Percentiles rank a stretch among this genome's conserved stretches.
Conservation (phyloP, 2,888 invertebrate genomes). For the Eupithecia insigniata region DNA sequence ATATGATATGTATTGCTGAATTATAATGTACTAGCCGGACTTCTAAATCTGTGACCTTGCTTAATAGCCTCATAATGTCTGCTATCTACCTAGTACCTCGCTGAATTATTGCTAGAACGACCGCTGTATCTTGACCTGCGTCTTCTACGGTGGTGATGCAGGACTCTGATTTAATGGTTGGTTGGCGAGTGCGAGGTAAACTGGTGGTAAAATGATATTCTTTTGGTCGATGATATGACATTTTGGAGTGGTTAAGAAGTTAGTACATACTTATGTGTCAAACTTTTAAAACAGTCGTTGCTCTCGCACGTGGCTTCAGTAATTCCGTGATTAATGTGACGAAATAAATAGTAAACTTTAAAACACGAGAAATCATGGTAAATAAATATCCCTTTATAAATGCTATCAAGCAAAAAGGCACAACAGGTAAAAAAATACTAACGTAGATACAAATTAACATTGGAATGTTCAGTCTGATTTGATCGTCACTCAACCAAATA, state of each 20-base stretch:
- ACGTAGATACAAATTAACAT: background rate
- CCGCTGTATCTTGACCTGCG: slow-evolving; percentile 37
- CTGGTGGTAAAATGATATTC: background rate
- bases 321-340: background rate
- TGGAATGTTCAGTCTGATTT: background rate
- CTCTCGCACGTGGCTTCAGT: background rate
- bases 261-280: no score
- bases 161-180: slow-evolving; percentile 25
- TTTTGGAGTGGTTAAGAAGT: no score
- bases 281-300: background rate
- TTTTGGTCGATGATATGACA: background rate
- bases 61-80: slow-evolving; percentile 49
- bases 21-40: slow-evolving; percentile 21
- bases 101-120: slow-evolving; percentile 45
- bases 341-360: background rate
- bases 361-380: background rate
- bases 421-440: background rate
- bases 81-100: slow-evolving; percentile 47
- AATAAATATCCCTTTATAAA: background rate
- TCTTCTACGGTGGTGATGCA: slow-evolving; percentile 27
- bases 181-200: slow-evolving; percentile 14
- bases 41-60: slow-evolving; percentile 33
- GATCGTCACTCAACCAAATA: background rate
- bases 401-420: background rate
- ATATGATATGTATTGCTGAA: background rate